Evolutionary conservation across 1,140 invertebrate species (phyloP).

Genomic region (Schlechtendalia chinensis): DNA sequence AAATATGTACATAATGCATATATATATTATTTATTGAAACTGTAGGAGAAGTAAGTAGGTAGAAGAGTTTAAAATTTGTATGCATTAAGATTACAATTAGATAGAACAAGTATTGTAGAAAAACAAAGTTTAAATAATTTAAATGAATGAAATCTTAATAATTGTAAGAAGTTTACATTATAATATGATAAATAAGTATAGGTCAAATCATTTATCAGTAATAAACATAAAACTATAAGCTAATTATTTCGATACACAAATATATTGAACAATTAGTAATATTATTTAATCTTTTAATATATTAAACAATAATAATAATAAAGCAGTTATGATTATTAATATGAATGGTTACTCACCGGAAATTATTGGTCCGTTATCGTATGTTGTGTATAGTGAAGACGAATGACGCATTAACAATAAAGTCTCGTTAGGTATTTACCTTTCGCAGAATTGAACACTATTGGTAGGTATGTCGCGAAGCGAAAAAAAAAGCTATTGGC

Average conservation of each 20-base stretch:
- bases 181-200: too few species aligned
- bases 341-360: conserved; percentile 1
- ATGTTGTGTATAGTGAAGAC: background rate
- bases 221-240: too few species aligned
- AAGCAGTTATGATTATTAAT: background rate
- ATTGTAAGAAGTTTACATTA: too few species aligned
- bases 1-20: background rate
- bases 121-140: background rate
- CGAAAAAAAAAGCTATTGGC: conserved; percentile 26
- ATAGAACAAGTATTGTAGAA: background rate
- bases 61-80: too few species aligned
- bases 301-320: too few species aligned
- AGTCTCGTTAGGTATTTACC: background rate
- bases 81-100: background rate
- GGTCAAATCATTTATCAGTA: too few species aligned
- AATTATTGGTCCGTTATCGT: background rate
- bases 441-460: background rate
- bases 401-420: background rate
- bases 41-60: too few species aligned
- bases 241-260: too few species aligned
- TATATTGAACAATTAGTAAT: too few species aligned
- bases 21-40: background rate
- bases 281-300: too few species aligned
- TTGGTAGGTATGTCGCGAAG: background rate
- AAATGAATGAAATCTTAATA: background rate